A percentile compares a stretch with the other conserved stretches of the same genome.
Evolutionary conservation across 2,797 vertebrate species (phyloP).

Genomic region (Sylvia borin): DNA sequence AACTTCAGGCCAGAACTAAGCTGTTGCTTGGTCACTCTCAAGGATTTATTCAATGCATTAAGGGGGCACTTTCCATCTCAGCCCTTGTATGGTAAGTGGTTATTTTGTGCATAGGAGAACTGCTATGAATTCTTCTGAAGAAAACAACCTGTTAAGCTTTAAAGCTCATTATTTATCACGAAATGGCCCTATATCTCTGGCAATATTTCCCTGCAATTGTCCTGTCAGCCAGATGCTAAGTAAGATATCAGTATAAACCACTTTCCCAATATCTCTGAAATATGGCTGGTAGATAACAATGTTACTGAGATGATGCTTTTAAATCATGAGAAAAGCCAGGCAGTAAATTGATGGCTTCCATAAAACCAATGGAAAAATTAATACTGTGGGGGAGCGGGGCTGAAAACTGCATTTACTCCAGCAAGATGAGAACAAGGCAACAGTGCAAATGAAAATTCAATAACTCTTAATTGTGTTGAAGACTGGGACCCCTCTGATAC

Average conservation of each 20-base stretch:
- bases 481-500: not conserved
- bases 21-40: not conserved
- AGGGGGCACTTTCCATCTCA: not conserved
- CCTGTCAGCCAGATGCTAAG: constrained; percentile 46
- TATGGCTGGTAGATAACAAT: constrained; percentile 31
- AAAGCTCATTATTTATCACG: constrained; percentile 37
- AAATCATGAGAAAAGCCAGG: constrained; percentile 22
- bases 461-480: constrained; percentile 9
- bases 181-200: constrained; percentile 5
- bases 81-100: not conserved
- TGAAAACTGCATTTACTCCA: not conserved
- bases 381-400: not conserved
- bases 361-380: constrained; percentile 27
- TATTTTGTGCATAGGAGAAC: not conserved
- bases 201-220: constrained; percentile 48
- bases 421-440: constrained; percentile 3
- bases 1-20: constrained; percentile 9
- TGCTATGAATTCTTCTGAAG: not conserved
- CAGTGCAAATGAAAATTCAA: not conserved
- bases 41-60: constrained; percentile 32
- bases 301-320: constrained; percentile 26
- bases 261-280: constrained; percentile 29
- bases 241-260: constrained; percentile 34
- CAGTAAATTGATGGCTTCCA: not conserved
- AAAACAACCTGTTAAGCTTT: constrained; percentile 33